Evolutionary conservation across 1,140 invertebrate species (phyloP).

Genomic region (Coptotermes formosanus): DNA sequence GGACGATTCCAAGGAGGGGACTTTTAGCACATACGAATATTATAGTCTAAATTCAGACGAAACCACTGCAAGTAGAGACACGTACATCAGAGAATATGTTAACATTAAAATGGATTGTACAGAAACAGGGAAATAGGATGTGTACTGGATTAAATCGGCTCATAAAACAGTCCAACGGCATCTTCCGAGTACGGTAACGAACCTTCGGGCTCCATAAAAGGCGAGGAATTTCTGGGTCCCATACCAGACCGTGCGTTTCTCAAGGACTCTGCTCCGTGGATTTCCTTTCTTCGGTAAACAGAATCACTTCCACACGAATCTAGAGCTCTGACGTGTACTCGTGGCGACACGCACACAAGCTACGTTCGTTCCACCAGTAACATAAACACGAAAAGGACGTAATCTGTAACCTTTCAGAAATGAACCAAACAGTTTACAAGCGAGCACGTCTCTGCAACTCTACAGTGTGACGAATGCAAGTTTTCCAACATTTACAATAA

Average conservation of each 20-base stretch:
- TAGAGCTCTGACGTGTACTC: too few species aligned
- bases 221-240: neutral
- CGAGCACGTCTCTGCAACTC: too few species aligned
- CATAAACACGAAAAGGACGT: too few species aligned
- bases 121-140: neutral
- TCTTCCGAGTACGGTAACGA: neutral
- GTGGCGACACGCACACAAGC: too few species aligned
- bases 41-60: neutral
- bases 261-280: too few species aligned
- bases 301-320: too few species aligned
- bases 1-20: neutral
- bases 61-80: neutral
- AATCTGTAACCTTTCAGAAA: too few species aligned
- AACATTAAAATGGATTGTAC: neutral
- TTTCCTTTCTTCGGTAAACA: too few species aligned
- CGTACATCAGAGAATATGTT: neutral
- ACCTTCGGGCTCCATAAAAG: neutral
- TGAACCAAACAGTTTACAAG: too few species aligned
- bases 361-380: too few species aligned
- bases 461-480: too few species aligned
- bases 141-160: neutral
- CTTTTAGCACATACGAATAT: neutral
- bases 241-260: neutral
- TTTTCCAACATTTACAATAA: too few species aligned
- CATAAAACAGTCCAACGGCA: neutral